Evolutionary conservation across 2,888 invertebrate genomes (phyloP), one percentile per base, ranked within the genome.

Genomic region (Cephus nigrinus): DNA sequence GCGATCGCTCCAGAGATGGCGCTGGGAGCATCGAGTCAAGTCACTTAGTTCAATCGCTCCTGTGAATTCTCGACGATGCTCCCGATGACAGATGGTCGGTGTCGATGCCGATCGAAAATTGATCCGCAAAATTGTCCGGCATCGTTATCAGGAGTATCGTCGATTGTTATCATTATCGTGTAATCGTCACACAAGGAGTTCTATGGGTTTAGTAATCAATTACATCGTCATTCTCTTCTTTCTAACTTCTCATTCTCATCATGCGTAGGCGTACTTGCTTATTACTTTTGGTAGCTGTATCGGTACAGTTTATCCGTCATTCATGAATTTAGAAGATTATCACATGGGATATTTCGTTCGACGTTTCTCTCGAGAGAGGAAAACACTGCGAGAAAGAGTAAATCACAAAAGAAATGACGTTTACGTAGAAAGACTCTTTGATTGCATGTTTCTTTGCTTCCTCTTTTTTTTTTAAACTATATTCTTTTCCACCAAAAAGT

Each of bases 141-240:
- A 40, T 40, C 55, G 15, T 55, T 23, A 0, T 55, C 55, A 2
- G 15, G 55, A 23, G 55, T 5, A 55, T 55, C 55, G 55, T 55
- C 23, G 55, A 72, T 36, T 68, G 31, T 78, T 15, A 55, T 40
- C 34, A 55, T 75, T 75, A 33, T 72, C 23, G 68, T 55, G 9
- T 55, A 23, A 23, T 23, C 9, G 9, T 55, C 23, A 2, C 55
- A 23, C 36, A 9, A 23, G 36, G 36, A 36, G 55, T 23, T 55
- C 5, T 23, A 23, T 55, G 23, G 55, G 55, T 23, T 23, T 23
- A 23, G 23, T 23, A 23, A 55, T 55, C 23, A 23, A 55, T 55
- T 9, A 40, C 40, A 15, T 15, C 40, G 5, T 40, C 40, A 15
- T 40, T 40, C 15, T 40, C 15, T 40, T 40, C 40, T 15, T 15